Evolutionary conservation across 2,888 invertebrate species (phyloP), one percentile per base, ranked within the genome.

Genomic region (Alentia gelatinosa): DNA sequence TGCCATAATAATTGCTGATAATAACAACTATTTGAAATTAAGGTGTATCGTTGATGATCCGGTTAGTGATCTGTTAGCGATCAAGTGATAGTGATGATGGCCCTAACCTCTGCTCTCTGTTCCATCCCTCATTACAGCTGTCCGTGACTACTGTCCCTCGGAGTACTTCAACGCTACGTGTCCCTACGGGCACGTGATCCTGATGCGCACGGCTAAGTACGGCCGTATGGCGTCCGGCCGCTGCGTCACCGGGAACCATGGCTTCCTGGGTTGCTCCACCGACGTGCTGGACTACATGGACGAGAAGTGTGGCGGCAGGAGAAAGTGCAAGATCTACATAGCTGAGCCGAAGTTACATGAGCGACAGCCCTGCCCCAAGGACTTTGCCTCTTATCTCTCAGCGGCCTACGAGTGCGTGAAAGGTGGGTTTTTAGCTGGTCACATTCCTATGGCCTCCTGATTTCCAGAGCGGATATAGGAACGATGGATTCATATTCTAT

Each of bases 221-320:
- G 92, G 92, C 26, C 91, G 92, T 5, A 92, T 92, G 92, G 75
- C 89, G 5, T 47, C 91, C 5, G 92, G 92, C 7, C 91, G 91
- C 26, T 92, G 92, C 84, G 92, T 92, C 30, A 92, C 90, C 33
- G 91, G 90, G 4, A 92, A 90, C 56, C 91, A 92, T 86, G 92
- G 92, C 37, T 86, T 91, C 90, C 79, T 92, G 56, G 92, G 92
- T 19, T 92, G 92, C 56, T 91, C 90, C 40, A 90, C 79, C 68
- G 92, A 92, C 68, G 92, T 92, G n/a, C 47, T 91, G 47, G 37
- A 37, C 30, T 91, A 92, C 86, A 89, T 92, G 84, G 89, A 93
- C 91, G 63, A 90, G n/a, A 90, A 84, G 79, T 93, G 93, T 90
- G 89, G 90, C 15, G 93, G 92, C 30, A 42, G 74, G n/a, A 26